Percentiles rank a stretch among this genome's conserved stretches.
These are phyloP conservation scores for Esox niger DNA, from an alignment of 2,113 vertebrate genomes.

Conservation along the genomic window DNA sequence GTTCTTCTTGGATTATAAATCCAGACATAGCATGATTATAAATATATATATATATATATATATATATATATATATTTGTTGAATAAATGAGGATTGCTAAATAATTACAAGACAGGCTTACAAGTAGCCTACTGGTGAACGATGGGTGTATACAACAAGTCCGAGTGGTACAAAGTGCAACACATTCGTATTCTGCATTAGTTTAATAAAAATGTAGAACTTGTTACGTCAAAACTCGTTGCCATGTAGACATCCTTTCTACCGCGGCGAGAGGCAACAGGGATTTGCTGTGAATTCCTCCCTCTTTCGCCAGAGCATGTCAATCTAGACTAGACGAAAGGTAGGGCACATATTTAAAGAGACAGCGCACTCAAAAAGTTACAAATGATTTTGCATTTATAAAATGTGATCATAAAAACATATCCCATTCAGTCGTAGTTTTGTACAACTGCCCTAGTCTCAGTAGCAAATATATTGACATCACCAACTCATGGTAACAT, in stretches of 20 bases:
- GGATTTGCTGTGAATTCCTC: constrained; percentile 16
- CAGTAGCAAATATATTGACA: no score
- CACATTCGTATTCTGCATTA: neutral
- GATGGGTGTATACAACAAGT: no score
- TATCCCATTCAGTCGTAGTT: no score
- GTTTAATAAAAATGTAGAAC: neutral
- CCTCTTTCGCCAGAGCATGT: constrained; percentile 14
- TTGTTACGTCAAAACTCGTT: constrained; percentile 37
- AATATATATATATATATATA: no score
- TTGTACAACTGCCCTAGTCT: no score
- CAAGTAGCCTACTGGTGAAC: neutral
- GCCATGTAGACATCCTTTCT: constrained; percentile 19
- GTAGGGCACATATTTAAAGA: constrained; percentile 14
- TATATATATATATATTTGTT: no score
- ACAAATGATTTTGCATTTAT: no score
- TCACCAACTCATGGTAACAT: no score
- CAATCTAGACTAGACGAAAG: constrained; percentile 11
- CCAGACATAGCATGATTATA: neutral
- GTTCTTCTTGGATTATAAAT: constrained; percentile 5
- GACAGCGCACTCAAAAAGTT: neutral
- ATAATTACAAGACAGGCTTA: neutral
- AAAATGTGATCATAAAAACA: no score
- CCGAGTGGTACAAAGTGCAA: neutral
- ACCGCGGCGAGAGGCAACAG: constrained; percentile 6
- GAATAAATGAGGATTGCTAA: no score